Base-by-base conservation (phyloP, 2,797 vertebrate species). In the Premnoplex brunnescens region DNA sequence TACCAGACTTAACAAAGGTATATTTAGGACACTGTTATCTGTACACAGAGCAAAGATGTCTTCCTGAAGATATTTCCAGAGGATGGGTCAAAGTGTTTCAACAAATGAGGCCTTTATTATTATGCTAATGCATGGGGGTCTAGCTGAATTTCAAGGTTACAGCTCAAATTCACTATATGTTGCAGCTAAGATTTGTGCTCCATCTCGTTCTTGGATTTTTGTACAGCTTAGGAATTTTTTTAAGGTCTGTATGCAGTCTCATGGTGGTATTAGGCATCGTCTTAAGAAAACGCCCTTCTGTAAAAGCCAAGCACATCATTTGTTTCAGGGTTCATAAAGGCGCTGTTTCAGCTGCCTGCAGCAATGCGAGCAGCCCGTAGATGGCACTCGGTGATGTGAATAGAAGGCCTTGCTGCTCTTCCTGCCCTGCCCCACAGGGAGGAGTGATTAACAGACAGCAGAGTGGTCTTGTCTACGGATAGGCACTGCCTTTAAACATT, bases 21-120 rank as follows among this genome's bases (percentile, higher is more conserved):
- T 91, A 89, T 87, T 95, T 87, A 95, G 52, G 91, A 95, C 63
- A 62, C 60, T 22, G 85, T 85, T 96, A 74, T 73, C 54, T 93
- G 41, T 88, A 94, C 64, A 91, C 41, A 60, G 78, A 86, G 90
- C 63, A 67, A 63, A 92, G 80, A 75, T 0, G 12, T 44, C 48
- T 88, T 93, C 76, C 87, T 90, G 72, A 85, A 94, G 88, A 22
- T 88, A 73, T 2, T 87, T 91, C 46, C 36, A 81, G 62, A 62
- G 62, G 59, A 54, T 78, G 56, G 73, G 39, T 58, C 58, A 68
- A 72, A 54, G 39, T 39, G 41, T 34, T 86, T 79, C 0, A 24
- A 43, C 76, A 80, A 77, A 72, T 51, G 63, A 94, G 68, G n/a
- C 26, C 72, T 48, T 90, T 49, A 68, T n/a, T 90, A 39, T 30